phyloP scores from a whole-genome alignment of 2,888 invertebrate species.

The Dynastes maya region DNA sequence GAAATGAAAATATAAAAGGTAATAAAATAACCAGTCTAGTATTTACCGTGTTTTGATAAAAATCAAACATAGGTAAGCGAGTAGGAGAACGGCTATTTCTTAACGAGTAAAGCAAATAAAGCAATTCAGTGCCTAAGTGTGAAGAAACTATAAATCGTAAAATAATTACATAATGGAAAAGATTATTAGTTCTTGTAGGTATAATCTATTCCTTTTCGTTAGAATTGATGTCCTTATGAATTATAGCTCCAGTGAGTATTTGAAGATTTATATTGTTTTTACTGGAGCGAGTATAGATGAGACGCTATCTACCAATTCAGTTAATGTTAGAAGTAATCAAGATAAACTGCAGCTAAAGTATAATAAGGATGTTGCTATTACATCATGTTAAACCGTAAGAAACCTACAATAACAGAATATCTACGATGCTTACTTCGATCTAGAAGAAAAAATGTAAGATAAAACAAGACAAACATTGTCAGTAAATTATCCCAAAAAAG shows the following conservation, averaged over 20 bases:
- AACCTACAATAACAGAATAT: too few species aligned
- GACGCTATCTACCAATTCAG: slow-evolving; percentile 13
- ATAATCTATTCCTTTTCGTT: too few species aligned
- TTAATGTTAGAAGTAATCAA: slow-evolving; percentile 19
- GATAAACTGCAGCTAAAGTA: slow-evolving; percentile 27
- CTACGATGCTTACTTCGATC: too few species aligned
- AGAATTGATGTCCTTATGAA: too few species aligned
- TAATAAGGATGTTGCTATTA: slow-evolving; percentile 43
- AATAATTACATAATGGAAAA: too few species aligned
- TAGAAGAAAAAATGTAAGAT: too few species aligned
- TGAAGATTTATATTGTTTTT: background rate
- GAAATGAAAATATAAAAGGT: background rate
- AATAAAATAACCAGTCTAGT: slow-evolving; percentile 13
- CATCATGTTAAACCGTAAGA: background rate
- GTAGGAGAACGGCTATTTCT: too few species aligned
- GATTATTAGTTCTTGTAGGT: too few species aligned
- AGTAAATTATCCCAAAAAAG: too few species aligned
- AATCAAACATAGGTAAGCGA: background rate
- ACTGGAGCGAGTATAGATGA: background rate
- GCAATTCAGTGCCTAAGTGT: background rate
- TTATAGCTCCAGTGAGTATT: too few species aligned
- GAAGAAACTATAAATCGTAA: too few species aligned
- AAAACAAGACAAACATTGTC: too few species aligned
- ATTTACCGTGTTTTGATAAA: background rate
- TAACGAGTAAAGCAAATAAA: background rate